A percentile compares a stretch with the other conserved stretches of the same genome.
phyloP scores from a whole-genome alignment of 2,113 vertebrate species.

The Marmota monax region DNA sequence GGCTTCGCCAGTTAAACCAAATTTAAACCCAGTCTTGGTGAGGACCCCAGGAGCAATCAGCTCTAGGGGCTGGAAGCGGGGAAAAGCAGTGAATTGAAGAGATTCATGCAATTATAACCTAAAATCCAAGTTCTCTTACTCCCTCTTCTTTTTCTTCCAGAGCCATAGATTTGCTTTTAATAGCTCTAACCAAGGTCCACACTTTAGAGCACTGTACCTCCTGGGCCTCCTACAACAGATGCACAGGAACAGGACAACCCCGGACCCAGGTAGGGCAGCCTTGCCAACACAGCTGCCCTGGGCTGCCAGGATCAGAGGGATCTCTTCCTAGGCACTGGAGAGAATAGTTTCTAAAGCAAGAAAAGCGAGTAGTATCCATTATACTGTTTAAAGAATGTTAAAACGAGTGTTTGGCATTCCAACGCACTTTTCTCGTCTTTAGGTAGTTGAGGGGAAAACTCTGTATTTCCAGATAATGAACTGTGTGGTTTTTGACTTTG shows the following conservation, averaged over 20 bases:
- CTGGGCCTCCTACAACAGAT: background rate
- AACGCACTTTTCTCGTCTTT: background rate
- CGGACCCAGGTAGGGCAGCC: background rate
- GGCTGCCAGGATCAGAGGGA: background rate
- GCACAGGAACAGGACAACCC: background rate
- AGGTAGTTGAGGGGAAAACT: background rate
- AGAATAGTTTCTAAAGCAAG: conserved; percentile 29
- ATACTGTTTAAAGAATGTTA: background rate
- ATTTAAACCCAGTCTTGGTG: conserved; percentile 13
- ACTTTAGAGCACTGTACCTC: background rate
- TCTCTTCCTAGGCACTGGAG: background rate
- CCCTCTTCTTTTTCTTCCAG: background rate
- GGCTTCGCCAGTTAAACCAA: conserved; percentile 30
- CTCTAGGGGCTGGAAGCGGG: background rate
- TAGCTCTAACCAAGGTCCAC: background rate
- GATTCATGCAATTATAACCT: conserved; percentile 2
- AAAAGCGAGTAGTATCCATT: background rate
- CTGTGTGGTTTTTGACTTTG: background rate
- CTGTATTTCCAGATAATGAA: background rate
- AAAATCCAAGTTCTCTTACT: background rate
- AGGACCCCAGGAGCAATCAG: background rate
- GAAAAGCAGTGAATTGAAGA: background rate
- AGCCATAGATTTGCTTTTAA: background rate
- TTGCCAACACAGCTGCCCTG: background rate
- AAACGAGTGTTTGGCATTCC: background rate